Evolutionary conservation across 2,113 vertebrate genomes (phyloP), one percentile per base, ranked within the genome.

Genomic region (Xiphorhynchus elegans): DNA sequence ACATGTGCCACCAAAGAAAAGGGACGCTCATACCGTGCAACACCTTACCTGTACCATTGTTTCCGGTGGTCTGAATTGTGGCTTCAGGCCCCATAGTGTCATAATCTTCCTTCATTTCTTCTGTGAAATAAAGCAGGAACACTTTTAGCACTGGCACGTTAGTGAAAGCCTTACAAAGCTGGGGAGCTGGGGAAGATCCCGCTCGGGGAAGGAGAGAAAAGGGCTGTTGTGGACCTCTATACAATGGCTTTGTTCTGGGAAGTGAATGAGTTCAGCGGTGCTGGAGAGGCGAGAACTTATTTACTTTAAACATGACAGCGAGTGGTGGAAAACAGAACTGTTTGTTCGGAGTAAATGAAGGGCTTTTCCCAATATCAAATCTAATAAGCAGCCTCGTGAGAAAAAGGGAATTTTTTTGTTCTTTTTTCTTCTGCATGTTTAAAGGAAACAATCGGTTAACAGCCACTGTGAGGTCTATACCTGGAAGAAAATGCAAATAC

Each of bases 21-120:
- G 50, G 1, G 20, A 16, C 15, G 40, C 87, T 44, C 17, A 2
- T 1, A 13, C 24, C 46, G 18, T 7, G 63, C 81, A 17, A 4
- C 5, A 5, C 85, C 99, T 99, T 98, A 99, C 99, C 99, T 99
- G 99, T 99, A 98, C 99, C 99, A 76, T 98, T 98, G 97, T 99
- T 99, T 97, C 98, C 98, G 79, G 98, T 89, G 73, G 98, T 97
- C 98, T 99, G 99, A 97, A 99, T 97, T 87, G 98, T 89, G 98
- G 98, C 97, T 94, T 99, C 99, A 63, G 99, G 98, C 97, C 99
- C 99, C 98, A 99, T 97, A 96, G 98, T 98, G 98, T 99, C 99
- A 96, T 99, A 99, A 81, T 99, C 99, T 96, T 99, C 99, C 97
- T 99, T 99, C 97, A 99, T 99, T 98, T 99, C 99, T 98, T 99